phyloP scores from a whole-genome alignment of 2,797 vertebrate genomes.

The Gouania willdenowi region DNA sequence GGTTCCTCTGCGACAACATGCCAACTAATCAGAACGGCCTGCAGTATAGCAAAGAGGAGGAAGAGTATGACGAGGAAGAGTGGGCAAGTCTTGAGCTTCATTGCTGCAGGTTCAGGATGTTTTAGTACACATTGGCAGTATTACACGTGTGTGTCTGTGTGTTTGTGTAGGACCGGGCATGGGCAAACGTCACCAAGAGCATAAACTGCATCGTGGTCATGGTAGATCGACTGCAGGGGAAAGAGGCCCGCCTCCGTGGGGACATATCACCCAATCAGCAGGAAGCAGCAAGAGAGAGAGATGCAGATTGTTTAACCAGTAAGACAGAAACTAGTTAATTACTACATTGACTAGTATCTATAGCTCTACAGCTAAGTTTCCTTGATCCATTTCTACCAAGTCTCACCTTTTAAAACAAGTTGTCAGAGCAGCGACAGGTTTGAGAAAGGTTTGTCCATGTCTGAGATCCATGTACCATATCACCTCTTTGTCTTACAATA shows the following conservation, averaged over 20 bases:
- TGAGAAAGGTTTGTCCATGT: no score
- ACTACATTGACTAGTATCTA: no score
- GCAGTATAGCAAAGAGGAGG: conserved; percentile 55
- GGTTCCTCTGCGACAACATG: conserved; percentile 21
- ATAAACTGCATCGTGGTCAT: conserved; percentile 86
- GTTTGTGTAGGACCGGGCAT: conserved; percentile 86
- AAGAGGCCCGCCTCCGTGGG: conserved; percentile 48
- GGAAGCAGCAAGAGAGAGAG: conserved; percentile 45
- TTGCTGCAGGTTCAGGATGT: background rate
- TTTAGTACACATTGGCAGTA: no score
- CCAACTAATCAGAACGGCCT: conserved; percentile 44
- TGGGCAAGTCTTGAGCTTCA: no score
- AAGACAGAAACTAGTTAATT: no score
- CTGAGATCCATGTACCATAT: no score
- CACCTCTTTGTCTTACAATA: no score
- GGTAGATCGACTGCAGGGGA: conserved; percentile 84
- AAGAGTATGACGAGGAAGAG: conserved; percentile 88
- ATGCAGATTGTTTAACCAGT: no score
- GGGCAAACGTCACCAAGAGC: conserved; percentile 87
- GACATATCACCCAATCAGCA: conserved; percentile 29
- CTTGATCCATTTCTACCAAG: no score
- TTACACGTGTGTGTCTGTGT: conserved; percentile 18
- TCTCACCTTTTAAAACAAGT: no score
- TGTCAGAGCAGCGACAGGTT: no score
- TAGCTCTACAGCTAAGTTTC: no score